Base-by-base conservation (phyloP, 2,113 vertebrate genomes). In the Nibea coibor region DNA sequence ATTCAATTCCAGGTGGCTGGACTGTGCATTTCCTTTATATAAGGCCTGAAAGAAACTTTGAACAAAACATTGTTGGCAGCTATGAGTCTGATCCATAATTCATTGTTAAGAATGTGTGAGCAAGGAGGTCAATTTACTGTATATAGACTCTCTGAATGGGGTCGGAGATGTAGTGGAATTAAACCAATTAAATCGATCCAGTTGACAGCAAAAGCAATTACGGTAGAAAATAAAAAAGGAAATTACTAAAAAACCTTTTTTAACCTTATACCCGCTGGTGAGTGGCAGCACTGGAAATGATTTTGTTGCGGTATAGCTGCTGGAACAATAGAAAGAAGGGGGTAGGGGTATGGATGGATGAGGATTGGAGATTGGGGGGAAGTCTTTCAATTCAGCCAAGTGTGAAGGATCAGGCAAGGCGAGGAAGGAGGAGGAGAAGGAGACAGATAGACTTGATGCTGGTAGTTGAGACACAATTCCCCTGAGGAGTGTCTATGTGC, bases 371-470 rank as follows among this genome's bases (percentile, higher is more conserved):
- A 57, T 4, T 39, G 76, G 76, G 82, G 82, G 57, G 50, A 62
- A 62, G 43, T 39, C 22, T 68, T 39, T 77, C 10, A 43, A 14
- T 61, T 68, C 50, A 81, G 68, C 31, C 10, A 0, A 45, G 78
- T 77, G 73, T 81, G 63, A 85, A 75, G 54, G 7, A 71, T 19
- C 67, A 75, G 48, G 14, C 12, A 5, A 35, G 7, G 35, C 35
- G 42, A 43, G 28, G 19, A 39, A 70, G 28, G 45, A 31, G 31
- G 26, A 28, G 54, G 47, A 56, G 54, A 56, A 78, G 26, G 42
- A 51, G 22, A 53, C 4, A 2, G n/a, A 61, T 11, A 5, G 24
- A 84, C 64, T 39, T 62, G 35, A 51, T 83, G 11, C 22, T 63
- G 48, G 61, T 59, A 43, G 48, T 15, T 58, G 12, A 51, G 2